Evolutionary conservation across 2,888 invertebrate genomes (phyloP).

Genomic region (Lissocephala sabroskyi): DNA sequence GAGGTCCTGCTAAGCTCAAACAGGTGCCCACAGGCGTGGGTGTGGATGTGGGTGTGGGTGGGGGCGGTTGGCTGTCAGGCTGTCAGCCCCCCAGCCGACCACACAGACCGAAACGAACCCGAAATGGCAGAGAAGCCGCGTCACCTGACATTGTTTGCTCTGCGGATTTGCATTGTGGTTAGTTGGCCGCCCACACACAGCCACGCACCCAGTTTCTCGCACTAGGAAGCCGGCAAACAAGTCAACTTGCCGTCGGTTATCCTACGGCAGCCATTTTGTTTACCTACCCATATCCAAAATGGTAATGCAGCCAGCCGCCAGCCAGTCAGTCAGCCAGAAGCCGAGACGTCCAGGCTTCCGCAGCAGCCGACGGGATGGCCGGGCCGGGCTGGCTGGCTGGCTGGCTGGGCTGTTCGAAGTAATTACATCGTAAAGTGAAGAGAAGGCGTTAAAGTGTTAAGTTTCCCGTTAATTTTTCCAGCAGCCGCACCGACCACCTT

Average conservation of each 20-base stretch:
- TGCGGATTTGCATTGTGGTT: constrained; percentile 63
- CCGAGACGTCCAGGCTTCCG: too few species aligned
- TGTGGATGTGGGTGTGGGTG: constrained; percentile 6
- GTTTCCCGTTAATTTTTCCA: constrained; percentile 62
- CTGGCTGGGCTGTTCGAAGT: constrained; percentile 46
- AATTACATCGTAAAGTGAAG: constrained; percentile 61
- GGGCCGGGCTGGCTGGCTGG: neutral
- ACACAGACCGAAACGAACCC: neutral
- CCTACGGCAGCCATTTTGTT: too few species aligned
- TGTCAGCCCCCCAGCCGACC: constrained; percentile 27
- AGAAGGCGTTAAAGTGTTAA: constrained; percentile 66
- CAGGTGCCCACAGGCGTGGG: constrained; percentile 5
- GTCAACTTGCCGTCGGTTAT: too few species aligned
- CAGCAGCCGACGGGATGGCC: neutral
- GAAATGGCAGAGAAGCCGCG: constrained; percentile 3
- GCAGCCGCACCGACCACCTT: neutral
- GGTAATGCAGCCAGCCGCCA: constrained; percentile 49
- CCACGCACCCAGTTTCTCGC: too few species aligned
- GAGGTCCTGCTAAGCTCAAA: constrained; percentile 19
- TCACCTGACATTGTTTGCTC: constrained; percentile 63
- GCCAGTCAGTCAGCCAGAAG: constrained; percentile 10
- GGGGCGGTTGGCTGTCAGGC: constrained; percentile 53
- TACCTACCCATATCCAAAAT: too few species aligned
- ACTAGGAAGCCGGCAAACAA: neutral
- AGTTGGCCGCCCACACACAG: constrained; percentile 54